Evolutionary conservation across 2,113 vertebrate species (phyloP).

Genomic region (Bothrops jararaca): DNA sequence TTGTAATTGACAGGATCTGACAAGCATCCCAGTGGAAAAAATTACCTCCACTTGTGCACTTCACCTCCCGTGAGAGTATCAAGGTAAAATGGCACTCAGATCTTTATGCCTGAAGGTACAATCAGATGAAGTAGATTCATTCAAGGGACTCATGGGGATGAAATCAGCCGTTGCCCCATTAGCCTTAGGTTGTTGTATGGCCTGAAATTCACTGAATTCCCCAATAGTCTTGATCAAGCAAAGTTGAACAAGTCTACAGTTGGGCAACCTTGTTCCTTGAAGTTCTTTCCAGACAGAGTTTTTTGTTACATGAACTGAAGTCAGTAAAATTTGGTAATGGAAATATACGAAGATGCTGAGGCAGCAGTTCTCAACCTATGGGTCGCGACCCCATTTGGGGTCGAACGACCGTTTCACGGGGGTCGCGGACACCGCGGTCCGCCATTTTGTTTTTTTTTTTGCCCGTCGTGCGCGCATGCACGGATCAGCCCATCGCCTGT

Average conservation of each 20-base stretch:
- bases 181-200: not conserved
- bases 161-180: not conserved
- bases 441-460: no score
- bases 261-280: not conserved
- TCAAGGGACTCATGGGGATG: conserved; percentile 14
- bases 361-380: no score
- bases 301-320: not conserved
- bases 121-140: conserved; percentile 39
- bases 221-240: conserved; percentile 4
- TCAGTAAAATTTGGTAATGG: not conserved
- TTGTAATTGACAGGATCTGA: conserved; percentile 62
- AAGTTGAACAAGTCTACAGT: not conserved
- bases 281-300: not conserved
- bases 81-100: conserved; percentile 28
- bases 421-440: no score
- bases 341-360: not conserved
- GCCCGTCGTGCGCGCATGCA: no score
- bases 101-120: conserved; percentile 38
- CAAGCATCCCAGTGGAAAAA: conserved; percentile 62
- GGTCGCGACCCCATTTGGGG: no score
- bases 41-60: conserved; percentile 50
- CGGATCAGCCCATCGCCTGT: no score
- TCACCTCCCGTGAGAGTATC: conserved; percentile 48
- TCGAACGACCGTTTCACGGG: no score
- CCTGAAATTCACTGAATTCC: not conserved